Percentiles rank a stretch among this genome's conserved stretches.
Conservation (phyloP, 2,888 invertebrate genomes). For the Hypsopygia costalis region DNA sequence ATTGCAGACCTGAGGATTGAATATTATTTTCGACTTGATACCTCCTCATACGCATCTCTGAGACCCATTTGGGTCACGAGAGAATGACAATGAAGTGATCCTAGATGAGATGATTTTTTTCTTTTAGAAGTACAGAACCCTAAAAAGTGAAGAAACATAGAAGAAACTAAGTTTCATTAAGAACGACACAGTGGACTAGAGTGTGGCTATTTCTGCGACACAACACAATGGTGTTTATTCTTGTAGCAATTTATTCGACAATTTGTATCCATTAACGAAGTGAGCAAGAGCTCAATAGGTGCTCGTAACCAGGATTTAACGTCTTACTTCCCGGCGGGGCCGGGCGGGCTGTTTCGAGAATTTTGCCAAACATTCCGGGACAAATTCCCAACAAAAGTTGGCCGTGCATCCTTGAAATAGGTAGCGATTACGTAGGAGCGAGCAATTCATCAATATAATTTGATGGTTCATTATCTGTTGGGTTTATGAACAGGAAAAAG, state of each 20-base stretch:
- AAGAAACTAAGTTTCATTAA: too few species aligned
- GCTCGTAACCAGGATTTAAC: constrained; percentile 65
- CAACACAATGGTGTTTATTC: constrained; percentile 32
- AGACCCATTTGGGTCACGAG: too few species aligned
- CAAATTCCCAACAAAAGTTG: constrained; percentile 66
- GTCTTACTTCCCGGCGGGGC: constrained; percentile 56
- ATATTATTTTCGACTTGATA: too few species aligned
- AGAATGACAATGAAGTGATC: too few species aligned
- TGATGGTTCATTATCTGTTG: constrained; percentile 7
- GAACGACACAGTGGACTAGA: background rate
- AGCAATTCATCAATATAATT: constrained; percentile 11
- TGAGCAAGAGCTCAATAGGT: constrained; percentile 57
- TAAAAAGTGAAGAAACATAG: too few species aligned
- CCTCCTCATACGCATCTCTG: too few species aligned
- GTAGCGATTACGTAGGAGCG: constrained; percentile 10
- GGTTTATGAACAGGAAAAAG: too few species aligned
- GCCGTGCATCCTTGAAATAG: constrained; percentile 17
- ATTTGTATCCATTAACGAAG: constrained; percentile 64
- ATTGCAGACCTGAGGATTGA: too few species aligned
- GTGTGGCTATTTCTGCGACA: constrained; percentile 11
- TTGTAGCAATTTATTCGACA: constrained; percentile 47
- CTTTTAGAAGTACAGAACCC: too few species aligned
- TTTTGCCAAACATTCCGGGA: constrained; percentile 65
- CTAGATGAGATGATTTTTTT: too few species aligned
- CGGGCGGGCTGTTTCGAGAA: constrained; percentile 48